These are phyloP conservation scores for Ophiodon elongatus DNA, from an alignment of 2,113 vertebrate species.

Conservation along the genomic window DNA sequence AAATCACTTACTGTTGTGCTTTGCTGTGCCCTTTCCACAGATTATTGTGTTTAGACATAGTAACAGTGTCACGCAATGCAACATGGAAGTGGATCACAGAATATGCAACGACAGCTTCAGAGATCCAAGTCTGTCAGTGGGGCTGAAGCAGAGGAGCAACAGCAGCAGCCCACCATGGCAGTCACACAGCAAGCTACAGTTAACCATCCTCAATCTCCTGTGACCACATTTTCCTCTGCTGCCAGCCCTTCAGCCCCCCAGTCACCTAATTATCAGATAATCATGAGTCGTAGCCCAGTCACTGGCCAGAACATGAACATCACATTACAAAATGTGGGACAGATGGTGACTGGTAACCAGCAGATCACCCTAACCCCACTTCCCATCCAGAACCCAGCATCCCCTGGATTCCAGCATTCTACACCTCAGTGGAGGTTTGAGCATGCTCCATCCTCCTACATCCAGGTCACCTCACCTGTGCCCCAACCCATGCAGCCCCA, in stretches of 20 bases:
- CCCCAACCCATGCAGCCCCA: constrained; percentile 91
- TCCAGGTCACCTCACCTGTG: constrained; percentile 91
- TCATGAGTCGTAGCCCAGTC: constrained; percentile 93
- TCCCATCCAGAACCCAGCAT: constrained; percentile 88
- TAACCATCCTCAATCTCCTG: constrained; percentile 91
- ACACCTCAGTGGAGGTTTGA: constrained; percentile 90
- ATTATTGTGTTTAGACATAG: constrained; percentile 65
- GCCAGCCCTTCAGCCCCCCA: constrained; percentile 92
- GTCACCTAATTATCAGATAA: constrained; percentile 93
- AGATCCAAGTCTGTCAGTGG: constrained; percentile 91
- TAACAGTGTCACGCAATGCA: constrained; percentile 91
- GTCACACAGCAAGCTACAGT: constrained; percentile 80
- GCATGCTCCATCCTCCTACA: constrained; percentile 89
- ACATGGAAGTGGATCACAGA: constrained; percentile 96
- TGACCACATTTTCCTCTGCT: constrained; percentile 90
- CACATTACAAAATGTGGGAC: constrained; percentile 92
- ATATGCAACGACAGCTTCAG: constrained; percentile 93
- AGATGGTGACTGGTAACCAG: constrained; percentile 89
- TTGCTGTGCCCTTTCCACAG: constrained; percentile 48
- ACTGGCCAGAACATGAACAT: constrained; percentile 94
- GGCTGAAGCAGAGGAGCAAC: constrained; percentile 92
- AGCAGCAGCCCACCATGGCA: constrained; percentile 85
- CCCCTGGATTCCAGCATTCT: constrained; percentile 92
- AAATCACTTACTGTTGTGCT: constrained; percentile 21
- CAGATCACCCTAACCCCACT: constrained; percentile 91